phyloP scores from a whole-genome alignment of 2,113 vertebrate species.

The Leptobrachium ailaonicum region DNA sequence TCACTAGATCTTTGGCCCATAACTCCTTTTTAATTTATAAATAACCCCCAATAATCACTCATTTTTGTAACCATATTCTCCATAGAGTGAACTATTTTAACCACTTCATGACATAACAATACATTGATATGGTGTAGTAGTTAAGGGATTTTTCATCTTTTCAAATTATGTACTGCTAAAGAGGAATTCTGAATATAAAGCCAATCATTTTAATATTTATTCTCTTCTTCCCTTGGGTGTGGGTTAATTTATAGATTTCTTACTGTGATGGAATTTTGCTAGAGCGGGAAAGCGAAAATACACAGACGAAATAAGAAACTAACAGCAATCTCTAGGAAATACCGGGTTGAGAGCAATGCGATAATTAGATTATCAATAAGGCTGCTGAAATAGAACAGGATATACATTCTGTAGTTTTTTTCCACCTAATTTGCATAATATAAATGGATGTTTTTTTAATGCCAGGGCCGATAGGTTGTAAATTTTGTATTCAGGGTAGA shows the following conservation, averaged over 20 bases:
- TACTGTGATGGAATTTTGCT: not conserved
- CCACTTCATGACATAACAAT: no score
- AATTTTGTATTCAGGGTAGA: constrained; percentile 39
- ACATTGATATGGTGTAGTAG: no score
- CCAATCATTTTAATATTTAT: not conserved
- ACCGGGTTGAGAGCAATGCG: constrained; percentile 38
- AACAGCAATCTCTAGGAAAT: constrained; percentile 52
- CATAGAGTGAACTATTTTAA: no score
- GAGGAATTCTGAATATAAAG: not conserved
- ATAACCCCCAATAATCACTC: no score
- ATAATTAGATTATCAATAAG: constrained; percentile 44
- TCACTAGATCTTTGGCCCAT: no score
- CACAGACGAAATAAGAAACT: constrained; percentile 30
- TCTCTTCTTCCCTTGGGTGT: not conserved
- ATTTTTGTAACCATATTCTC: no score
- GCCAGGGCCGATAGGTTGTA: constrained; percentile 39
- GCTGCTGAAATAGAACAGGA: constrained; percentile 11
- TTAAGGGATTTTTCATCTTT: no score
- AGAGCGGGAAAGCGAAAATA: constrained; percentile 48
- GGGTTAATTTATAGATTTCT: constrained; percentile 5
- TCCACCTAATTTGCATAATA: constrained; percentile 58
- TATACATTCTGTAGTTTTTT: constrained; percentile 40
- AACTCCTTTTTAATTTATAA: no score
- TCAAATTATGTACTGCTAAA: not conserved
- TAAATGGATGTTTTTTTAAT: constrained; percentile 50